phyloP scores from a whole-genome alignment of 2,888 invertebrate genomes.

The Tromatobia lineatoria region DNA sequence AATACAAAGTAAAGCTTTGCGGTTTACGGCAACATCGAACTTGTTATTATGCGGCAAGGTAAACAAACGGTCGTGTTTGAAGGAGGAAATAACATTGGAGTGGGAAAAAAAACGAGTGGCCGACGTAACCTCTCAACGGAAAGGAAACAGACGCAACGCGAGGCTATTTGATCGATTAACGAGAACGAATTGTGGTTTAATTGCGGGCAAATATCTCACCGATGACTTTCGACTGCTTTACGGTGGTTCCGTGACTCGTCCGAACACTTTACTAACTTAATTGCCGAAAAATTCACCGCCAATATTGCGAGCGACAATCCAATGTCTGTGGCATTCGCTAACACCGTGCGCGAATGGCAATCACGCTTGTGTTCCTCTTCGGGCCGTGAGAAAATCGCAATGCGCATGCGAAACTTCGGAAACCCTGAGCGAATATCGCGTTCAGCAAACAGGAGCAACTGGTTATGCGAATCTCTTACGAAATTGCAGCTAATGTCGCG shows the following conservation, averaged over 20 bases:
- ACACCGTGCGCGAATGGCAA: slow-evolving; percentile 36
- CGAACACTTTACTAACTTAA: background rate
- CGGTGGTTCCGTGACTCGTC: background rate
- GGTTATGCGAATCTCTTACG: background rate
- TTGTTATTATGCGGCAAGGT: slow-evolving; percentile 10
- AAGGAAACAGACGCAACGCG: background rate
- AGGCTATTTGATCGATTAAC: slow-evolving; percentile 26
- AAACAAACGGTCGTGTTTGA: slow-evolving; percentile 46
- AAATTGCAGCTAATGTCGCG: background rate
- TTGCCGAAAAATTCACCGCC: slow-evolving; percentile 19
- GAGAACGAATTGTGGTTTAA: background rate
- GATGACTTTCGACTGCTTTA: background rate
- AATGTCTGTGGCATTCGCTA: slow-evolving; percentile 2
- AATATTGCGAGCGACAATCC: background rate
- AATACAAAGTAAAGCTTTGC: background rate
- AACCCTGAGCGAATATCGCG: background rate
- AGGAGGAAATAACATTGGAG: background rate
- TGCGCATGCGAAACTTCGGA: slow-evolving; percentile 35
- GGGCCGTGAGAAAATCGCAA: background rate
- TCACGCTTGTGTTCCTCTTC: slow-evolving; percentile 16
- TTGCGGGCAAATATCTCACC: slow-evolving; percentile 23
- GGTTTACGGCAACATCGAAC: background rate
- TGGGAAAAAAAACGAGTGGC: background rate
- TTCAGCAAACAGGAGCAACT: slow-evolving; percentile 34
- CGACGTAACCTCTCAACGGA: slow-evolving; percentile 53